Conservation (phyloP, 2,888 invertebrate genomes). For the Latrodectus elegans region DNA sequence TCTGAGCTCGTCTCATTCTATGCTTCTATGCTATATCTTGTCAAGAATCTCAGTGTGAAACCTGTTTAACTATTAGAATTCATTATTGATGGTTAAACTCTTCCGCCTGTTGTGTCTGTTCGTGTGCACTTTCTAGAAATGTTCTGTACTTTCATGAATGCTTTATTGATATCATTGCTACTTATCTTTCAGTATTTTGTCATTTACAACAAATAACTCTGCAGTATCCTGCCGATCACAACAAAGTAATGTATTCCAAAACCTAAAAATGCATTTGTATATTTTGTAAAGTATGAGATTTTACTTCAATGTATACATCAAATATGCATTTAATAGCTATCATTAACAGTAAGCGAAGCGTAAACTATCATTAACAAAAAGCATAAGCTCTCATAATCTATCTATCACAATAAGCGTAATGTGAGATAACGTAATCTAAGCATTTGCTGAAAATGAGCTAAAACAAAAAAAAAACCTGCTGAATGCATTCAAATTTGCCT, state of each 20-base stretch:
- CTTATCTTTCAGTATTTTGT: constrained; percentile 24
- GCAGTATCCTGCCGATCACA: constrained; percentile 52
- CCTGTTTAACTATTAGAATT: constrained; percentile 22
- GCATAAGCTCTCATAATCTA: too few relatives aligned
- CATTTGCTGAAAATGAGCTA: not conserved
- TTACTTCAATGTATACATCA: constrained; percentile 54
- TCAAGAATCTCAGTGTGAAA: constrained; percentile 11
- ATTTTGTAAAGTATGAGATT: constrained; percentile 64
- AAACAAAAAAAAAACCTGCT: not conserved
- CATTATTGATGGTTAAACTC: constrained; percentile 8
- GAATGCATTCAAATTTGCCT: not conserved
- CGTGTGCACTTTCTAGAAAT: constrained; percentile 62
- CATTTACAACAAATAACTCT: constrained; percentile 39
- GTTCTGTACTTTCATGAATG: constrained; percentile 55
- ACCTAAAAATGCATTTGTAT: constrained; percentile 47
- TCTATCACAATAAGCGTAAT: not conserved
- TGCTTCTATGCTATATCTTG: not conserved
- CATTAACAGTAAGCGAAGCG: not conserved
- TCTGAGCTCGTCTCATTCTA: not conserved
- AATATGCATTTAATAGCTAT: constrained; percentile 48
- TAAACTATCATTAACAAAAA: too few relatives aligned
- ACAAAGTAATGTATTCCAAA: constrained; percentile 53
- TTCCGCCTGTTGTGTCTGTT: constrained; percentile 47
- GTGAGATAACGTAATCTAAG: not conserved
- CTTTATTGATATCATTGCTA: not conserved